Percentiles rank a stretch among this genome's conserved stretches.
Conservation (phyloP, 2,113 vertebrate species). For the Carassius auratus region DNA sequence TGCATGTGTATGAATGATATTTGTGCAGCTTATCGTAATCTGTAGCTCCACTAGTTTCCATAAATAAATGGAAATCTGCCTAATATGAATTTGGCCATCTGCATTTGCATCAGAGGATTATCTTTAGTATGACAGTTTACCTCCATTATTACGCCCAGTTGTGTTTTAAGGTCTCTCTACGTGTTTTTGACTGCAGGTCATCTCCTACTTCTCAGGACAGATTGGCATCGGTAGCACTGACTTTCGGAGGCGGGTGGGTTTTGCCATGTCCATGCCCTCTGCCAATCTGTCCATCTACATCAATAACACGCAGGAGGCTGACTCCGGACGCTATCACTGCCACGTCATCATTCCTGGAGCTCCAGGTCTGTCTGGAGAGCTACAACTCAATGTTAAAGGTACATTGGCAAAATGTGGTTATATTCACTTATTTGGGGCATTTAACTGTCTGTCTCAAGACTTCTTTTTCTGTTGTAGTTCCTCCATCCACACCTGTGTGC, state of each 20-base stretch:
- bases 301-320: slow-evolving; percentile 80
- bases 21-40: slow-evolving; percentile 67
- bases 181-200: slow-evolving; percentile 72
- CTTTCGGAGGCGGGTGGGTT: slow-evolving; percentile 75
- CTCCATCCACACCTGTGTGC: slow-evolving; percentile 84
- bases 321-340: slow-evolving; percentile 85
- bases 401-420: slow-evolving; percentile 34
- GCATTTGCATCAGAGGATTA: slow-evolving; percentile 66
- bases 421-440: background rate
- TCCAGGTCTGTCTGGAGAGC: slow-evolving; percentile 60
- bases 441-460: background rate
- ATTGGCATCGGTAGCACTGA: slow-evolving; percentile 70
- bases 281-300: slow-evolving; percentile 86
- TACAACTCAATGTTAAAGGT: slow-evolving; percentile 85
- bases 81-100: slow-evolving; percentile 69
- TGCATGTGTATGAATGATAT: background rate
- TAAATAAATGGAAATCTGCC: slow-evolving; percentile 64
- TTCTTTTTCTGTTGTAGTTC: slow-evolving; percentile 75
- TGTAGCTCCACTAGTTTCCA: slow-evolving; percentile 62
- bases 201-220: slow-evolving; percentile 75
- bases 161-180: background rate
- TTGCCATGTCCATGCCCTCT: slow-evolving; percentile 75
- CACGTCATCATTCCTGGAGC: slow-evolving; percentile 77
- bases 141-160: background rate
- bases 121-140: slow-evolving; percentile 60